Percentiles rank a stretch among this genome's conserved stretches.
These are phyloP conservation scores for Cephus spinipes DNA, from an alignment of 2,888 invertebrate genomes.

Conservation along the genomic window DNA sequence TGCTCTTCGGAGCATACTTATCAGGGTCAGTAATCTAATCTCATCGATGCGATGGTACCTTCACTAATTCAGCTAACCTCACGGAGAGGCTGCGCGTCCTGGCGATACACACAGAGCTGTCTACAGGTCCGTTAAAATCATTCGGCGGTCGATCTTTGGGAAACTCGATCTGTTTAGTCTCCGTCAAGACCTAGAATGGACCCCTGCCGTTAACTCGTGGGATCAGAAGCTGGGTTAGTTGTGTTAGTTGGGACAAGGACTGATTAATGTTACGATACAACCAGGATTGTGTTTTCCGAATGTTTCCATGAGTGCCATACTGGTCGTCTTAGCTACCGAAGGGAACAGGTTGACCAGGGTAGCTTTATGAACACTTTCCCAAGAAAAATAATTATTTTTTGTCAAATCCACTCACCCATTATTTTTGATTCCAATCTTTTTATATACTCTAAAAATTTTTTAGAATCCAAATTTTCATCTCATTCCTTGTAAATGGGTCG, in stretches of 20 bases:
- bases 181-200: slow-evolving; percentile 35
- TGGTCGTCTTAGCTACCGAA: neutral
- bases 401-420: neutral
- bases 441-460: neutral
- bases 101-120: slow-evolving; percentile 33
- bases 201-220: slow-evolving; percentile 41
- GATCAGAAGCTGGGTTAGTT: slow-evolving; percentile 39
- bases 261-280: slow-evolving; percentile 32
- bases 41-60: slow-evolving; percentile 30
- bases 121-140: slow-evolving; percentile 50
- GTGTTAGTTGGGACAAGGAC: slow-evolving; percentile 31
- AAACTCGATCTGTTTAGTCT: slow-evolving; percentile 61
- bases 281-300: slow-evolving; percentile 49
- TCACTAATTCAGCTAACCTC: slow-evolving; percentile 21
- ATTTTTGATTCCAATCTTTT: neutral
- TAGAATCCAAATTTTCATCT: neutral
- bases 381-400: neutral
- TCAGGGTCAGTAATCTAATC: slow-evolving; percentile 38
- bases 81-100: slow-evolving; percentile 1
- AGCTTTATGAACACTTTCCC: neutral
- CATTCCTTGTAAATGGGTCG: neutral
- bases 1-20: slow-evolving; percentile 19
- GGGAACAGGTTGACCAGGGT: neutral
- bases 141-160: slow-evolving; percentile 53
- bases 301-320: slow-evolving; percentile 39